Base-by-base conservation (phyloP, 2,888 invertebrate species). In the Choristoneura rosaceana region DNA sequence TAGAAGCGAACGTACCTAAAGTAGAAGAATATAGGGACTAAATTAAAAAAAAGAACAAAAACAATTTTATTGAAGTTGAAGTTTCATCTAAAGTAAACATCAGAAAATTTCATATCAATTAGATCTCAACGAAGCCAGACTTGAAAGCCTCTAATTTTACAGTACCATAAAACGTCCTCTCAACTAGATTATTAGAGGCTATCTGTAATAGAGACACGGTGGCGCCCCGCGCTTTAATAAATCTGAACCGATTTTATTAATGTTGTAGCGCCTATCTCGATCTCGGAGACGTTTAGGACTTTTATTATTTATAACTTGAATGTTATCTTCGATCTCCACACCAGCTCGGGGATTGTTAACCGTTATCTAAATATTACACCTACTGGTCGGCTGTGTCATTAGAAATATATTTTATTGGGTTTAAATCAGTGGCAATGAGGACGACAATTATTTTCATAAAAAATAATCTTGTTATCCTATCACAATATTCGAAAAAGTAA, bases 171-270 rank as follows among this genome's bases (percentile, higher is more conserved):
- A 73, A 59, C n/a, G 63, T 68, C 58, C 25, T 50, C 68, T 17
- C 66, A 62, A 67, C 71, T 59, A 71, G 67, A 71, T 71, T 63
- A 71, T 71, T 71, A 76, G 82, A 82, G 76, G 83, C 79, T 87
- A 86, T 85, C 86, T 89, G 87, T 90, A 82, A 81, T 79, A 75
- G 84, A 92, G 92, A 92, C 92, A 76, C 83, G 79, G 86, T 92
- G 93, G 93, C 93, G 93, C 93, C 92, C 85, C 74, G 73, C 77
- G 74, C 79, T 86, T 87, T 88, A 87, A 89, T 85, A 91, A 90
- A 91, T 92, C 86, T 85, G 81, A 82, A 81, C 84, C 82, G 87
- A 88, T 90, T 93, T 93, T 93, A 93, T 93, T 92, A 91, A 93
- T 92, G 93, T 89, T 87, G 89, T 89, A 87, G 86, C 84, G 79